Percentiles rank a stretch among this genome's conserved stretches.
phyloP scores from a whole-genome alignment of 2,888 invertebrate species.

The Pseudococcus jackbeardsleyi region DNA sequence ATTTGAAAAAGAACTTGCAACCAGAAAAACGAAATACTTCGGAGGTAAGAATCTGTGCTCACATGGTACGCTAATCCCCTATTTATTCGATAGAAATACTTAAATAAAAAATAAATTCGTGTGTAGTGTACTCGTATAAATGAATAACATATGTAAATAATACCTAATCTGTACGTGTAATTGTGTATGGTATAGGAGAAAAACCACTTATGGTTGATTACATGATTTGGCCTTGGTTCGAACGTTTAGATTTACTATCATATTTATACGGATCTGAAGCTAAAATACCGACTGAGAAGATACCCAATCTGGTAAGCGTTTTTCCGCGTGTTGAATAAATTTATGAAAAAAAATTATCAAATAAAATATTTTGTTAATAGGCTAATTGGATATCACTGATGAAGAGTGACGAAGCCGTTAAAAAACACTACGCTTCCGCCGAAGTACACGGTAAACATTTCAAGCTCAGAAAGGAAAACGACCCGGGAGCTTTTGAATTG shows the following conservation, averaged over 20 bases:
- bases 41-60: constrained; percentile 69
- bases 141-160: not conserved
- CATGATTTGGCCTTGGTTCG: constrained; percentile 90
- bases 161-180: too few species aligned
- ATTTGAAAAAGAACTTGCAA: constrained; percentile 77
- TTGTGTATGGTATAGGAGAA: constrained; percentile 71
- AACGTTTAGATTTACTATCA: constrained; percentile 76
- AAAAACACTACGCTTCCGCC: constrained; percentile 76
- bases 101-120: too few species aligned
- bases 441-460: constrained; percentile 82
- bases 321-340: not conserved
- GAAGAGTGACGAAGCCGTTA: constrained; percentile 80
- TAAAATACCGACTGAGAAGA: constrained; percentile 77
- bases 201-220: constrained; percentile 84
- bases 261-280: constrained; percentile 76
- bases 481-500: constrained; percentile 44
- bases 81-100: too few species aligned
- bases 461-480: constrained; percentile 73
- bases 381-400: constrained; percentile 79
- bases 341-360: not conserved
- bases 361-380: constrained; percentile 71
- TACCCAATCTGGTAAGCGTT: constrained; percentile 75
- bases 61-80: too few species aligned
- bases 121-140: too few species aligned
- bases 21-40: constrained; percentile 77